Conservation (phyloP, 2,888 invertebrate genomes). For the Cataglyphis albicans region DNA sequence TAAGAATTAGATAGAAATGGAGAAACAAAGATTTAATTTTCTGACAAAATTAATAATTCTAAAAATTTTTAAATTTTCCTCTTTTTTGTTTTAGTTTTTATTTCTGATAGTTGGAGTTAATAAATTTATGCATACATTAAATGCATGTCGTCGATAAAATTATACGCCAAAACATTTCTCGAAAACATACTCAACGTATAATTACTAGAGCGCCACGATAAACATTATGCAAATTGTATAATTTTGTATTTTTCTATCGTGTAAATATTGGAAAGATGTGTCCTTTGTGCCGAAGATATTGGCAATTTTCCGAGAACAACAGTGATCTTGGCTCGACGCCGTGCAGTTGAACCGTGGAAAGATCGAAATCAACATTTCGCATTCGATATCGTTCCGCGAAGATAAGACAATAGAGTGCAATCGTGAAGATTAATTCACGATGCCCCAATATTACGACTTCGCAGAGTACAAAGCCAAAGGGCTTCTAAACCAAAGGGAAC, state of each 20-base stretch:
- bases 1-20: background rate
- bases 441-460: conserved; percentile 30
- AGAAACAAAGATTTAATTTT: background rate
- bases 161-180: background rate
- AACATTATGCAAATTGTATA: conserved; percentile 3
- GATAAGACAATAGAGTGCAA: conserved; percentile 51
- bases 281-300: conserved; percentile 12
- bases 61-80: background rate
- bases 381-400: conserved; percentile 27
- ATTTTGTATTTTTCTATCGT: background rate
- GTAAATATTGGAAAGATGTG: conserved; percentile 18
- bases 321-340: background rate
- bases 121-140: background rate
- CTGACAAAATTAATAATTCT: background rate
- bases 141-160: background rate
- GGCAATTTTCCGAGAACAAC: conserved; percentile 29
- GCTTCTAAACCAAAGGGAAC: conserved; percentile 12
- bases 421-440: conserved; percentile 56
- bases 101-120: background rate
- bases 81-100: background rate
- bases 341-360: conserved; percentile 10
- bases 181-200: conserved; percentile 11
- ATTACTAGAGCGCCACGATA: background rate
- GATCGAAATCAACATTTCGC: conserved; percentile 43
- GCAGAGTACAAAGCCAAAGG: conserved; percentile 40